Base-by-base conservation (phyloP, 2,113 vertebrate species). In the Orycteropus afer region DNA sequence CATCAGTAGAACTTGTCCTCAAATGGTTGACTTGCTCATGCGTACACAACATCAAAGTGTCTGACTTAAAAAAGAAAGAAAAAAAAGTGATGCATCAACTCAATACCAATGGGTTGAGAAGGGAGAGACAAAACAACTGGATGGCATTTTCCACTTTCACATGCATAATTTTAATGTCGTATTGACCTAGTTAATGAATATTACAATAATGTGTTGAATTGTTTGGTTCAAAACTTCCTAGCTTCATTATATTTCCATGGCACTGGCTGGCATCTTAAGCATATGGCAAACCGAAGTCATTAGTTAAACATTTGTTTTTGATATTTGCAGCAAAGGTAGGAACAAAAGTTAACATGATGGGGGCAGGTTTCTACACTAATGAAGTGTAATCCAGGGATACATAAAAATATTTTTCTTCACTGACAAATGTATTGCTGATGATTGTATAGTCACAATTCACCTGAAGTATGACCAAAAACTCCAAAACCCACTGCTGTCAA, bases 21-120 rank as follows among this genome's bases (percentile, higher is more conserved):
- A 74, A 63, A 51, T 2, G 27, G 34, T 11, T 86, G 78, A 89
- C 40, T 71, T 65, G 63, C 15, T 14, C 65, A 93, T 29, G 25
- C 63, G 89, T 42, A 57, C n/a, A 63, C 29, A 67, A 92, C 87
- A 89, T 97, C 91, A 96, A 94, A 96, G 47, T 55, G 40, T 34
- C n/a, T 45, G n/a, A 57, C 73, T 88, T 90, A 25, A n/a, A 80
- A 94, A 78, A 27, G 29, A 76, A n/a, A 80, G 93, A 78, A 27
- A 25, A 76, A 80, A 90, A 71, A 63, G 8, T 91, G 15, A 45
- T 2, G 5, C 27, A 8, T 63, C 34, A 90, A 82, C 12, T 80
- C 76, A 73, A n/a, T 76, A 25, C 22, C 55, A 53, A 6, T 13
- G n/a, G 13, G 61, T 55, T 27, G 55, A 83, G 65, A 87, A 84